These are phyloP conservation scores for Fistularia commersonii DNA, from an alignment of 2,797 vertebrate genomes.

Conservation along the genomic window DNA sequence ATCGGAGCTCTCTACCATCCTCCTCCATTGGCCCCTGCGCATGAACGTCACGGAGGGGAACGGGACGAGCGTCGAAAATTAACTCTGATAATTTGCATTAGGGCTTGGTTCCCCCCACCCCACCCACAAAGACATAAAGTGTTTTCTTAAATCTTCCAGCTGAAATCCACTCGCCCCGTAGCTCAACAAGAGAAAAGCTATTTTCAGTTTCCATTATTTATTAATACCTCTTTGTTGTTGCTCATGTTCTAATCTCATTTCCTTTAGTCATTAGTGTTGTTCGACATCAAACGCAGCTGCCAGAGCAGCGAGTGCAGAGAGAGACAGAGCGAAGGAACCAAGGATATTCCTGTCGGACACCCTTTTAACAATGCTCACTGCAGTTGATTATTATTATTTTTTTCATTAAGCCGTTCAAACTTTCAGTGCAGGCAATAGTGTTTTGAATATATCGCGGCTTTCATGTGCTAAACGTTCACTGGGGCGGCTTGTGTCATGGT, in stretches of 20 bases:
- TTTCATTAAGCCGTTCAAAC: constrained; percentile 34
- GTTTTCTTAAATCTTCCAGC: constrained; percentile 22
- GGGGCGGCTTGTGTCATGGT: constrained; percentile 7
- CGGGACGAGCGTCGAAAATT: no score
- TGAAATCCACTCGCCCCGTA: constrained; percentile 30
- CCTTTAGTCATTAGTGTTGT: constrained; percentile 66
- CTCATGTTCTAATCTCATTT: constrained; percentile 66
- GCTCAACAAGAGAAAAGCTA: constrained; percentile 48
- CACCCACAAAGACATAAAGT: constrained; percentile 5
- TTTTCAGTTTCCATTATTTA: constrained; percentile 61
- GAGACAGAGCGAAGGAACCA: constrained; percentile 22
- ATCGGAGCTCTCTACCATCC: no score
- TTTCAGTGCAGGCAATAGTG: constrained; percentile 4
- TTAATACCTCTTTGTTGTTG: constrained; percentile 64
- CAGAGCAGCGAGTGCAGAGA: constrained; percentile 21
- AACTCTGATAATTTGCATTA: constrained; percentile 40
- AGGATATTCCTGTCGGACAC: constrained; percentile 46
- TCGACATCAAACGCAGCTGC: constrained; percentile 62
- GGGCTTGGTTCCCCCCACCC: no score
- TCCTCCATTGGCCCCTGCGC: no score
- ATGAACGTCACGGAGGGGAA: no score
- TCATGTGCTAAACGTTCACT: constrained; percentile 4
- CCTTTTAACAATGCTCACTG: constrained; percentile 29
- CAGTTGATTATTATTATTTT: constrained; percentile 28
- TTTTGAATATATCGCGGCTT: constrained; percentile 24